Conservation (phyloP, 2,888 invertebrate species). For the Fragum sueziense region DNA sequence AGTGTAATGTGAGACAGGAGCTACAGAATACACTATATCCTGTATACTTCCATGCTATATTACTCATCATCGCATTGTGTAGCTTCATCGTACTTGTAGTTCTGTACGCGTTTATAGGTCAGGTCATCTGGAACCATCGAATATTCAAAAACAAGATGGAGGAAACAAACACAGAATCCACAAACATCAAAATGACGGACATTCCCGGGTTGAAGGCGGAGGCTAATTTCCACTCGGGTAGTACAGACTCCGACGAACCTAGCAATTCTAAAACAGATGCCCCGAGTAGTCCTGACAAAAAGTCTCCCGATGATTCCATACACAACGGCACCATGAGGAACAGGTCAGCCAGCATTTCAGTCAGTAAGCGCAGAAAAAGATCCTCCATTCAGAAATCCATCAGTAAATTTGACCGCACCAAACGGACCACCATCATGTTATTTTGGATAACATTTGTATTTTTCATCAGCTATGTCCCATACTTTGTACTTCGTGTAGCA, state of each 20-base stretch:
- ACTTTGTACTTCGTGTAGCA: conserved; percentile 45
- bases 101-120: conserved; percentile 59
- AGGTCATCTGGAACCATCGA: conserved; percentile 54
- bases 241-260: conserved; percentile 29
- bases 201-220: conserved; percentile 16
- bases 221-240: conserved; percentile 50
- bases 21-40: conserved; percentile 50
- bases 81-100: conserved; percentile 51
- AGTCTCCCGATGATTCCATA: background rate
- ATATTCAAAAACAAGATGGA: conserved; percentile 30
- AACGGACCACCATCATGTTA: conserved; percentile 55
- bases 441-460: conserved; percentile 56
- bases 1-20: conserved; percentile 51
- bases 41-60: conserved; percentile 46
- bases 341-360: conserved; percentile 10
- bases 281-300: background rate
- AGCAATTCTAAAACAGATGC: background rate
- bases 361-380: background rate
- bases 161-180: conserved; percentile 38
- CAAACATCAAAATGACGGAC: conserved; percentile 38
- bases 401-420: conserved; percentile 50
- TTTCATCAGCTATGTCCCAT: conserved; percentile 57
- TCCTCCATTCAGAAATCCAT: conserved; percentile 24
- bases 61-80: conserved; percentile 52
- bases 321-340: conserved; percentile 8